Evolutionary conservation across 2,888 invertebrate species (phyloP).

Genomic region (Metacarcinus magister): DNA sequence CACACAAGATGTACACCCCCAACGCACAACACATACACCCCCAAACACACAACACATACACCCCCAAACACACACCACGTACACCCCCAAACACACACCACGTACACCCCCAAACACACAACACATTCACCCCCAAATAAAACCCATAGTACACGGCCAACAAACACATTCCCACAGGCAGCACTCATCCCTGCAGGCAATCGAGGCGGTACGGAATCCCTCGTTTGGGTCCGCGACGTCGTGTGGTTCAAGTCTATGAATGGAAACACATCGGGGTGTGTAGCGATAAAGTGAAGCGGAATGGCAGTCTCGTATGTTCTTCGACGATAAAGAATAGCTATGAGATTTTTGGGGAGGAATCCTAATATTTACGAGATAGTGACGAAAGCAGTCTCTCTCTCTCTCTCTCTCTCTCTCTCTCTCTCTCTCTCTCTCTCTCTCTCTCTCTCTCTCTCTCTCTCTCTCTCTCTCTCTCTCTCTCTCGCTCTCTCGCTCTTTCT

Average conservation of each 20-base stretch:
- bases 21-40: not conserved
- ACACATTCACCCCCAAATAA: not conserved
- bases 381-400: not conserved
- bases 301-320: not conserved
- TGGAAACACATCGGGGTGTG: not conserved
- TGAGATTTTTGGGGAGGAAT: not conserved
- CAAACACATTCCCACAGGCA: not conserved
- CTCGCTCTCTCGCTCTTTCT: not conserved
- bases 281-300: not conserved
- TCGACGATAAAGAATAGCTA: not conserved
- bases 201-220: not conserved
- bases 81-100: not conserved
- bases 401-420: not conserved
- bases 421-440: not conserved
- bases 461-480: conserved; percentile 52
- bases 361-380: not conserved
- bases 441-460: conserved; percentile 53
- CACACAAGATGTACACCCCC: not conserved
- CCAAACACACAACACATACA: not conserved
- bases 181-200: not conserved
- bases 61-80: not conserved
- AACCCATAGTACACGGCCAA: not conserved
- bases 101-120: not conserved
- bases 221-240: conserved; percentile 4
- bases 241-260: not conserved